These are phyloP conservation scores for Lasiommata megera DNA, from an alignment of 2,888 invertebrate genomes.

Conservation along the genomic window DNA sequence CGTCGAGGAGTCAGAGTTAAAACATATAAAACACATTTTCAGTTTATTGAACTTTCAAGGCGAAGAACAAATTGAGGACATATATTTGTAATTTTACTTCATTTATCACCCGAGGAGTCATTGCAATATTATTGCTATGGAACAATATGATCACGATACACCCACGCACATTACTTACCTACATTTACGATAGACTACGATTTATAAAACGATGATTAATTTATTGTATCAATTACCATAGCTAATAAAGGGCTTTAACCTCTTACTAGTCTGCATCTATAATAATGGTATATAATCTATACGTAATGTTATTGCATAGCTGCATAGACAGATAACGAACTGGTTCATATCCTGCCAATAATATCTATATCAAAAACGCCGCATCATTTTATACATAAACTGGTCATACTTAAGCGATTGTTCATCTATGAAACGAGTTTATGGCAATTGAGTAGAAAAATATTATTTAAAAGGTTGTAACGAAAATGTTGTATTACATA, in stretches of 20 bases:
- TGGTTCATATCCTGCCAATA: slow-evolving; percentile 47
- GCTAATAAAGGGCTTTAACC: slow-evolving; percentile 23
- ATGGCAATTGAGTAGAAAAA: neutral
- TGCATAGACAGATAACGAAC: slow-evolving; percentile 41
- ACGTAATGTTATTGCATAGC: slow-evolving; percentile 27
- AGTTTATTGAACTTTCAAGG: neutral
- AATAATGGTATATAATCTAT: too few relatives aligned
- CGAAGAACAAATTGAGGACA: neutral
- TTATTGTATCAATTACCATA: slow-evolving; percentile 21
- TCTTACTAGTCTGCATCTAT: slow-evolving; percentile 21
- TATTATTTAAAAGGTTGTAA: neutral
- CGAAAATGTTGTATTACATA: too few relatives aligned
- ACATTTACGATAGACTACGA: slow-evolving; percentile 10
- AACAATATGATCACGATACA: slow-evolving; percentile 6
- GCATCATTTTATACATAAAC: slow-evolving; percentile 17
- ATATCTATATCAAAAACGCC: slow-evolving; percentile 21
- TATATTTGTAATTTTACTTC: neutral
- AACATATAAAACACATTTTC: neutral
- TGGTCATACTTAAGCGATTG: slow-evolving; percentile 6
- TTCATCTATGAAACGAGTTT: slow-evolving; percentile 17
- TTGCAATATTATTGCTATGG: slow-evolving; percentile 6
- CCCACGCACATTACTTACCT: neutral
- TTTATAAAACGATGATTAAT: slow-evolving; percentile 14
- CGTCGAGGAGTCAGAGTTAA: too few relatives aligned
- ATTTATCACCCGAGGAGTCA: neutral